Percentiles rank a stretch among this genome's conserved stretches.
phyloP scores from a whole-genome alignment of 2,113 vertebrate species.

The Cochlearius cochlearius region DNA sequence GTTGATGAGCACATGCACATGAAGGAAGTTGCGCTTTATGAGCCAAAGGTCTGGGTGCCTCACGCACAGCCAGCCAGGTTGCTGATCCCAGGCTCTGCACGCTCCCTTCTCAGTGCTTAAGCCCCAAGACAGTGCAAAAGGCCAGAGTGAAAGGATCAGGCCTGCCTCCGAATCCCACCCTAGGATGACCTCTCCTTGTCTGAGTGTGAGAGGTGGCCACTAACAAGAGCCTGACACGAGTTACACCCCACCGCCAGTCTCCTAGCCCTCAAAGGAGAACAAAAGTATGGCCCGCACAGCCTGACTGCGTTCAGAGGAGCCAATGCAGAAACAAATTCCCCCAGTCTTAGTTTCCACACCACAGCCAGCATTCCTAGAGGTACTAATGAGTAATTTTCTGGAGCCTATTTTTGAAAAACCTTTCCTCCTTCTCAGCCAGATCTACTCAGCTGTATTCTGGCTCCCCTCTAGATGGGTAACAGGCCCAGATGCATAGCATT shows the following conservation, averaged over 20 bases:
- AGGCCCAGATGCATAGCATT: neutral
- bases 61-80: neutral
- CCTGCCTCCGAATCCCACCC: neutral
- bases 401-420: neutral
- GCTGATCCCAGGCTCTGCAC: neutral
- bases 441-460: neutral
- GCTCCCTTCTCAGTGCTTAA: neutral
- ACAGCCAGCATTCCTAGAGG: neutral
- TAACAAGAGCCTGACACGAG: neutral
- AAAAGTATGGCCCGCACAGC: neutral
- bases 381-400: neutral
- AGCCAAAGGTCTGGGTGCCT: neutral
- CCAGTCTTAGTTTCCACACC: neutral
- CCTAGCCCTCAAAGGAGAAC: neutral
- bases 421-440: neutral
- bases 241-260: neutral
- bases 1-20: fast-evolving
- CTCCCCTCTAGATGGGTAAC: neutral
- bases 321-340: neutral
- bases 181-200: neutral
- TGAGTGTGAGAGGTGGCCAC: neutral
- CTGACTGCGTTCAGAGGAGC: neutral
- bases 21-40: neutral
- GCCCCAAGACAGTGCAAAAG: neutral
- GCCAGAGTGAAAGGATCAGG: neutral